Conservation (phyloP, 2,113 vertebrate genomes). For the Oostethus manadensis region DNA sequence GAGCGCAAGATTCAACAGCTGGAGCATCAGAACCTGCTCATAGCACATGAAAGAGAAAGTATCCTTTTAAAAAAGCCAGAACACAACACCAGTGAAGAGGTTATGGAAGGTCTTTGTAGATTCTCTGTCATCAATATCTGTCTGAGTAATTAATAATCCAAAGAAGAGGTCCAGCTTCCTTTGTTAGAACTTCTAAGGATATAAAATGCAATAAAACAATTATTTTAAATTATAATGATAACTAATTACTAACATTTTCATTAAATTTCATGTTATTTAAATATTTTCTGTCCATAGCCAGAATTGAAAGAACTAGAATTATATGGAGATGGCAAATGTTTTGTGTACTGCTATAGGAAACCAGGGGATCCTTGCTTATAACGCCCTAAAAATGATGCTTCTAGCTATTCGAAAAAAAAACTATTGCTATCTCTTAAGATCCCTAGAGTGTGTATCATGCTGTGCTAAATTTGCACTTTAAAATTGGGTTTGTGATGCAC, state of each 20-base stretch:
- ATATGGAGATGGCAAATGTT: not conserved
- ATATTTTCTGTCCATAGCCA: no score
- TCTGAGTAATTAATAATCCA: not conserved
- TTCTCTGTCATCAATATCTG: not conserved
- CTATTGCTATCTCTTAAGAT: not conserved
- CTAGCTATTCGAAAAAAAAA: not conserved
- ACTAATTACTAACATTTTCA: no score
- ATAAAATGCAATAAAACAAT: no score
- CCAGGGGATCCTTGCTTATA: not conserved
- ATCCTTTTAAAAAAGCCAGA: constrained; percentile 76
- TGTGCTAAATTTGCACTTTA: no score
- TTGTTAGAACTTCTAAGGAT: no score
- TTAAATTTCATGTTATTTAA: no score
- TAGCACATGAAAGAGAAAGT: constrained; percentile 90
- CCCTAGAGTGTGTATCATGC: no score
- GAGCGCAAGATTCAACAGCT: constrained; percentile 89
- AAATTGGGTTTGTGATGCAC: not conserved
- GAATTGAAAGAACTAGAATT: not conserved
- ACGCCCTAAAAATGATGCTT: not conserved
- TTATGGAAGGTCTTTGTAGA: not conserved
- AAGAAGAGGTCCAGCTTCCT: no score
- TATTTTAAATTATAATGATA: no score
- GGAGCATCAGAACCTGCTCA: constrained; percentile 87
- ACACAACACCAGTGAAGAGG: not conserved
- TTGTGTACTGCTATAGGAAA: not conserved